These are phyloP conservation scores for Syngnathus acus DNA, from an alignment of 2,797 vertebrate genomes.

Conservation along the genomic window DNA sequence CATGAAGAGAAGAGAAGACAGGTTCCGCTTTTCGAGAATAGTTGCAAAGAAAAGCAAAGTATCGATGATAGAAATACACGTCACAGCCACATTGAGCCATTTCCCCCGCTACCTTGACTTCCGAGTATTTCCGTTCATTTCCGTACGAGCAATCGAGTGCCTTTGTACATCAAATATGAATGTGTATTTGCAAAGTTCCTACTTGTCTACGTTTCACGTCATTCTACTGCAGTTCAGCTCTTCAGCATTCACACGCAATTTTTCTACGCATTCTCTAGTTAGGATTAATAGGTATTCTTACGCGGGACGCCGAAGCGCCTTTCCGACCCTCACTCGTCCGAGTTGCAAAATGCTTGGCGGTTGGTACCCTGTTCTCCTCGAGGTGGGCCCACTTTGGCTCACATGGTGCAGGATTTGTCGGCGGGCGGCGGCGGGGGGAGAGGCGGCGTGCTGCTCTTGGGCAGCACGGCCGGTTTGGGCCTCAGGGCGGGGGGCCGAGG, in stretches of 20 bases:
- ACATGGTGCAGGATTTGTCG: conserved; percentile 99
- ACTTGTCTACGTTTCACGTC: conserved; percentile 37
- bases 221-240: background rate
- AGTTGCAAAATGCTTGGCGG: conserved; percentile 51
- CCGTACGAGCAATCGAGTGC: too few species aligned
- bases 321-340: conserved; percentile 50
- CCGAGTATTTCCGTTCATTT: too few species aligned
- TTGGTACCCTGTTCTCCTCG: conserved; percentile 71
- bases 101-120: too few species aligned
- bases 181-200: too few species aligned
- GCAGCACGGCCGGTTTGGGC: conserved; percentile 90
- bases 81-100: too few species aligned
- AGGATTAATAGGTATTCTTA: background rate
- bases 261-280: conserved; percentile 37
- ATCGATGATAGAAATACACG: too few species aligned
- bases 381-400: conserved; percentile 64
- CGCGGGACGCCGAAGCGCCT: background rate
- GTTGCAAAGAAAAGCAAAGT: too few species aligned
- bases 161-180: too few species aligned
- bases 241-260: conserved; percentile 11
- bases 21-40: too few species aligned
- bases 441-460: conserved; percentile 85
- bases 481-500: conserved; percentile 90
- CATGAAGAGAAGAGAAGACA: conserved; percentile 56
- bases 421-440: conserved; percentile 79